Base-by-base conservation (phyloP, 2,113 vertebrate genomes). In the Tonatia bakeri region DNA sequence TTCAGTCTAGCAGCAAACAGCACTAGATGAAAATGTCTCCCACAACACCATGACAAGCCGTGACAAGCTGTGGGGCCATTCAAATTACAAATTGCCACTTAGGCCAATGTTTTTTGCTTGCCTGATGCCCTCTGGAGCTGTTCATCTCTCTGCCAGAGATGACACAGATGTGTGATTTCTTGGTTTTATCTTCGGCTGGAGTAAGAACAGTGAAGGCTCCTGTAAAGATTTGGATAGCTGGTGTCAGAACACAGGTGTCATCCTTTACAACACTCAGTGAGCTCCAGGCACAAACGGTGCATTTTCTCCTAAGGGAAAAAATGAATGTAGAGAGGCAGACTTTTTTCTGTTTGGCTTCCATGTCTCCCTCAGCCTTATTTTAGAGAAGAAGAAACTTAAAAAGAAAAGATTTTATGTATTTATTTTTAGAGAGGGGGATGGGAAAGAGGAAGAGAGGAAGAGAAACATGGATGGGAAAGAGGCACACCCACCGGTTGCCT, bases 161-260 rank as follows among this genome's bases (percentile, higher is more conserved):
- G 75, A 11, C 15, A 24, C 73, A 85, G 47, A 64, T 81, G 83
- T 20, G 82, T 92, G 20, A 2, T 80, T 89, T 95, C 95, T 91
- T 73, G 45, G 13, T 67, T 56, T 93, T 91, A 88, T 94, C 89
- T 43, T n/a, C 47, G 36, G 33, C 28, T 70, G 90, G 17, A 87
- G n/a, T 31, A 56, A 75, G 79, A 76, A 0, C 77, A 97, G 64
- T 22, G 67, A 97, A n/a, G 26, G 95, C 64, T 70, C 31, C 87
- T 83, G 3, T 72, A 72, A 69, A 65, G 52, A 45, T 87, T 65
- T 80, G 56, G 75, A 76, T 80, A 92, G 31, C 79, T 76, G 47
- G 43, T 93, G 69, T 88, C 61, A 86, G 69, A 77, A 91, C 83
- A 70, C 70, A 94, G 43, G 43, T 95, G 83, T 93, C 31, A 52